Evolutionary conservation across 2,797 vertebrate genomes (phyloP), one percentile per base, ranked within the genome.

Genomic region (Macropus fuliginosus): DNA sequence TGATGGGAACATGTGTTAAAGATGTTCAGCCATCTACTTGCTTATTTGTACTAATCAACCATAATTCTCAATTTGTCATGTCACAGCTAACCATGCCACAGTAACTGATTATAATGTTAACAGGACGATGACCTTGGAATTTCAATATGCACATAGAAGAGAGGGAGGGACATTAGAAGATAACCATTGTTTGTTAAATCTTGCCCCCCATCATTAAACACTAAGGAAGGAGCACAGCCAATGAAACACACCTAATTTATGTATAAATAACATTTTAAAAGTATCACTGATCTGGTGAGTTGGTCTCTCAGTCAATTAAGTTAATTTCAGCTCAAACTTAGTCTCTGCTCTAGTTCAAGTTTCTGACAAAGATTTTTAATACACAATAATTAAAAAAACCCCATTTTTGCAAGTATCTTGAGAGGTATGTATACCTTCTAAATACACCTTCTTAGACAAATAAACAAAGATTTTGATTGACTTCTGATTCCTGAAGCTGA

Each of bases 231-330:
- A 95, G 24, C 97, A 89, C 94, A 96, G 93, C 90, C 95, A 97
- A 11, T 56, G 95, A 97, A 95, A 57, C 95, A 96, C 57, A 95
- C 90, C 55, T 95, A 96, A 92, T 93, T 96, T 95, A 94, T 92
- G 46, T 91, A 97, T 97, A 97, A 98, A 97, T 97, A 97, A 94
- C 95, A 6, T 50, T 97, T 96, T 96, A 91, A 92, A 90, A 96
- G 92, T 95, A 95, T 98, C 97, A 95, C 92, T 95, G 90, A 96
- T 91, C 92, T 91, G 59, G 93, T 93, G 97, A 97, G 94, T 95
- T 98, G 94, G 98, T 97, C 95, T 98, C 91, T 97, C 93, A 98
- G 96, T 96, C 96, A 97, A 93, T 98, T 98, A 98, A 98, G 95
- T 50, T 97, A 96, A 97, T 98, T 98, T 92, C 62, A 92, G 89